Conservation (phyloP, 1,140 invertebrate genomes). For the Elymnias hypermnestra region DNA sequence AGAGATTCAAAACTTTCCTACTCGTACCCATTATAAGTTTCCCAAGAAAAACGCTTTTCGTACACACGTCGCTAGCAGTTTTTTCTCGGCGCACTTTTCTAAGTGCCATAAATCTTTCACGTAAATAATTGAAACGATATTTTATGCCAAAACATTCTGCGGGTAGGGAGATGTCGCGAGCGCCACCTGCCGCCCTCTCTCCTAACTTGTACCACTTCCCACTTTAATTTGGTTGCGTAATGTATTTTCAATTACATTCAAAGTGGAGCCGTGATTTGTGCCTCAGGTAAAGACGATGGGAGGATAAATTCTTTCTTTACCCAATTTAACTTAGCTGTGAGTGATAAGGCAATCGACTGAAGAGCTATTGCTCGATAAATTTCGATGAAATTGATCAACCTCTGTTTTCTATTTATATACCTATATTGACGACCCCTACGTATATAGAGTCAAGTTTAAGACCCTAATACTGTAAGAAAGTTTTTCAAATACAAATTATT, state of each 20-base stretch:
- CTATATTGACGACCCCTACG: too few species aligned
- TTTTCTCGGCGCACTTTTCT: slow-evolving; percentile 72
- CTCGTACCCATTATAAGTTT: slow-evolving; percentile 75
- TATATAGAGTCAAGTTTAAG: too few species aligned
- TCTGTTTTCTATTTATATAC: too few species aligned
- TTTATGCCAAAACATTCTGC: slow-evolving; percentile 75
- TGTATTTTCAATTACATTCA: slow-evolving; percentile 75
- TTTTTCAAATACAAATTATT: too few species aligned
- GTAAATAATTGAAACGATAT: slow-evolving; percentile 77
- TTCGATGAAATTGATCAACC: neutral
- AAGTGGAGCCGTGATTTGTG: slow-evolving; percentile 69
- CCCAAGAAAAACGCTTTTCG: slow-evolving; percentile 71
- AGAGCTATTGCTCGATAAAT: neutral
- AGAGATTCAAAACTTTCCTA: slow-evolving; percentile 69
- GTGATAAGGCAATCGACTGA: neutral
- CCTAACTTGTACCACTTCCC: slow-evolving; percentile 71
- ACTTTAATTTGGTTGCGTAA: slow-evolving; percentile 65
- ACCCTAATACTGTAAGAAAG: too few species aligned
- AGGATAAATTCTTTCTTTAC: slow-evolving; percentile 52
- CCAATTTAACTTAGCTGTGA: slow-evolving; percentile 39
- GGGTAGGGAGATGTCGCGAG: slow-evolving; percentile 60
- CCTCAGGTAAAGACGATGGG: slow-evolving; percentile 60
- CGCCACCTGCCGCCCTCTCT: slow-evolving; percentile 59
- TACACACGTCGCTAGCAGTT: slow-evolving; percentile 71
- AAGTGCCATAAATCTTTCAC: slow-evolving; percentile 74